Evolutionary conservation across 1,140 invertebrate genomes (phyloP).

Genomic region (Papilio polyxenes): DNA sequence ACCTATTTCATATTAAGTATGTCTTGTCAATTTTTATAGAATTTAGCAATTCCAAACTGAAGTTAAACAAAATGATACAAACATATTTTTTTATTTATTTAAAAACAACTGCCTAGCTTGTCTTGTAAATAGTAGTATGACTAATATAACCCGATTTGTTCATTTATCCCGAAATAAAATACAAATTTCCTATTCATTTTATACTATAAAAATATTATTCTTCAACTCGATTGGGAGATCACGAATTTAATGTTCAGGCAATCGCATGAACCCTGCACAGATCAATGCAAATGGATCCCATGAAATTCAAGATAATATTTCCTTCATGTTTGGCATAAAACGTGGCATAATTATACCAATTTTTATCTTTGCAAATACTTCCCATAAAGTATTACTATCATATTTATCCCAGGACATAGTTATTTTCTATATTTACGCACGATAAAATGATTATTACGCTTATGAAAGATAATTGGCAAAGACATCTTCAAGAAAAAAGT

Average conservation of each 20-base stretch:
- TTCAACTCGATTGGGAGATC: background rate
- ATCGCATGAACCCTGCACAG: slow-evolving; percentile 1
- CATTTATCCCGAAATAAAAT: background rate
- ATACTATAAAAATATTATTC: slow-evolving; percentile 17
- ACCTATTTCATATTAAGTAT: too few relatives aligned
- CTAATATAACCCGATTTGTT: background rate
- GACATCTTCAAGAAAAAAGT: too few relatives aligned
- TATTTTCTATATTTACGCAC: too few relatives aligned
- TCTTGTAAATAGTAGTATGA: background rate
- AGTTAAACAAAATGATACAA: too few relatives aligned
- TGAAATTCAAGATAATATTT: slow-evolving; percentile 23
- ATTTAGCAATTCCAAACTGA: too few relatives aligned
- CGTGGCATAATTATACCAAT: slow-evolving; percentile 11
- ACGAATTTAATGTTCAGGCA: slow-evolving; percentile 16
- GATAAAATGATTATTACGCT: too few relatives aligned
- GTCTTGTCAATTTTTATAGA: too few relatives aligned
- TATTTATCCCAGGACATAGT: too few relatives aligned
- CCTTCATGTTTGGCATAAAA: slow-evolving; percentile 16
- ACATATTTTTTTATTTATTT: too few relatives aligned
- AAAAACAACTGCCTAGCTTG: too few relatives aligned
- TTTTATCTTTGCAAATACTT: background rate
- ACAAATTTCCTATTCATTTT: background rate
- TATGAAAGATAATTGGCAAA: too few relatives aligned
- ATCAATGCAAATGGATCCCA: slow-evolving; percentile 23
- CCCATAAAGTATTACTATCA: background rate